A percentile compares a stretch with the other conserved stretches of the same genome.
phyloP scores from a whole-genome alignment of 2,888 invertebrate genomes.

The Steinernema carpocapsae region DNA sequence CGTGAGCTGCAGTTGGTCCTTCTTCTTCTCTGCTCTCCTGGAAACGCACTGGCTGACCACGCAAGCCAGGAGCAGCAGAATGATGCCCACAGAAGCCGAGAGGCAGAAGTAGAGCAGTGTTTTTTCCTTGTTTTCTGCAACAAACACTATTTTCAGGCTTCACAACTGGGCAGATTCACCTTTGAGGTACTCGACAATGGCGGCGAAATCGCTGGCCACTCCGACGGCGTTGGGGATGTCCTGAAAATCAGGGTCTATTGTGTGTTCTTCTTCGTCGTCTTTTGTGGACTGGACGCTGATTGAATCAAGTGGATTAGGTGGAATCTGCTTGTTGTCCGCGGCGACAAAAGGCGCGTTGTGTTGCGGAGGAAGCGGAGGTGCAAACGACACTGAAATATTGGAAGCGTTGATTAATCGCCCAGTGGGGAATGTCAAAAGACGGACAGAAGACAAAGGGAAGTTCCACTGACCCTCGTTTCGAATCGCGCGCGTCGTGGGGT shows the following conservation, averaged over 20 bases:
- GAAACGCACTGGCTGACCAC: slow-evolving; percentile 50
- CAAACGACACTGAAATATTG: slow-evolving; percentile 21
- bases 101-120: slow-evolving; percentile 57
- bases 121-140: slow-evolving; percentile 60
- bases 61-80: slow-evolving; percentile 57
- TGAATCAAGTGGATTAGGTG: slow-evolving; percentile 18
- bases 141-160: neutral
- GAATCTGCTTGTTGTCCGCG: neutral
- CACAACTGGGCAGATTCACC: slow-evolving; percentile 50
- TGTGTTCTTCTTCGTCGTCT: slow-evolving; percentile 40
- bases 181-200: slow-evolving; percentile 67
- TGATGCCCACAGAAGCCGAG: slow-evolving; percentile 54
- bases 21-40: neutral
- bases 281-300: slow-evolving; percentile 44
- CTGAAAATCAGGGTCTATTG: slow-evolving; percentile 40
- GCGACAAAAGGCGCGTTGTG: slow-evolving; percentile 7
- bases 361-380: slow-evolving; percentile 8
- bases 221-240: slow-evolving; percentile 69
- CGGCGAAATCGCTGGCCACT: slow-evolving; percentile 69
- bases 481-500: slow-evolving; percentile 5
- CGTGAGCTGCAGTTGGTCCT: slow-evolving; percentile 18
- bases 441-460: slow-evolving; percentile 26
- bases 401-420: neutral
- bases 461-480: slow-evolving; percentile 10
- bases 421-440: slow-evolving; percentile 37